These are phyloP conservation scores for Apis florea DNA, from an alignment of 1,140 invertebrate genomes.

Conservation along the genomic window DNA sequence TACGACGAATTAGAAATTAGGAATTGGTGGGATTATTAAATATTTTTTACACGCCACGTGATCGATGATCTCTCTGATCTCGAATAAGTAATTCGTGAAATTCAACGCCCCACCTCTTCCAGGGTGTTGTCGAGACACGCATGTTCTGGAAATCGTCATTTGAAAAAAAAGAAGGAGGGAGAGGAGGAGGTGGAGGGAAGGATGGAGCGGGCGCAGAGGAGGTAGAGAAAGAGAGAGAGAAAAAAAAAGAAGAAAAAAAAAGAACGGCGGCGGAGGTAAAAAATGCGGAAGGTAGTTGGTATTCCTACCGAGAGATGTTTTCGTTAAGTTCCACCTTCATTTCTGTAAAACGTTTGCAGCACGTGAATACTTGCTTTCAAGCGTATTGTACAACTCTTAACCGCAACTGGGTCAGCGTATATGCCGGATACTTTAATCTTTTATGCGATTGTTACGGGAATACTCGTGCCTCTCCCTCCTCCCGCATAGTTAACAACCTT, in stretches of 20 bases:
- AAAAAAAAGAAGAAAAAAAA: neutral
- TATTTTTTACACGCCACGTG: too few species aligned
- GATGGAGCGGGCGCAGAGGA: too few species aligned
- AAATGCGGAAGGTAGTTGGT: constrained; percentile 14
- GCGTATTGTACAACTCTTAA: constrained; percentile 29
- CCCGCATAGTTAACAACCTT: constrained; percentile 4
- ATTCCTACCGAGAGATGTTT: constrained; percentile 13
- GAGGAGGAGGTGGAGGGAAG: too few species aligned
- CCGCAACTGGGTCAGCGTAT: constrained; percentile 35
- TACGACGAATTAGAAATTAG: too few species aligned
- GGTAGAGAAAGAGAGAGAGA: neutral
- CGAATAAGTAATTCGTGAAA: too few species aligned
- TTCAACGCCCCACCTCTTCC: neutral
- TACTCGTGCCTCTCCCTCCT: constrained; percentile 4
- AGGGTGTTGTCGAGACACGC: neutral
- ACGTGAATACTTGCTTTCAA: constrained; percentile 26
- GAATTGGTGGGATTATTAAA: too few species aligned
- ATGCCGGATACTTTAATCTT: constrained; percentile 44
- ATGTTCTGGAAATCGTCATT: neutral
- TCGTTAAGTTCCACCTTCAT: constrained; percentile 38
- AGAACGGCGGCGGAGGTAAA: neutral
- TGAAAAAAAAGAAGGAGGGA: neutral
- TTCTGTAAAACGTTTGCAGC: constrained; percentile 20
- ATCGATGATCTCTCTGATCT: neutral
- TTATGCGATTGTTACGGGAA: constrained; percentile 41